A percentile compares a stretch with the other conserved stretches of the same genome.
Conservation (phyloP, 2,888 invertebrate species). For the Hedychridium roseum region DNA sequence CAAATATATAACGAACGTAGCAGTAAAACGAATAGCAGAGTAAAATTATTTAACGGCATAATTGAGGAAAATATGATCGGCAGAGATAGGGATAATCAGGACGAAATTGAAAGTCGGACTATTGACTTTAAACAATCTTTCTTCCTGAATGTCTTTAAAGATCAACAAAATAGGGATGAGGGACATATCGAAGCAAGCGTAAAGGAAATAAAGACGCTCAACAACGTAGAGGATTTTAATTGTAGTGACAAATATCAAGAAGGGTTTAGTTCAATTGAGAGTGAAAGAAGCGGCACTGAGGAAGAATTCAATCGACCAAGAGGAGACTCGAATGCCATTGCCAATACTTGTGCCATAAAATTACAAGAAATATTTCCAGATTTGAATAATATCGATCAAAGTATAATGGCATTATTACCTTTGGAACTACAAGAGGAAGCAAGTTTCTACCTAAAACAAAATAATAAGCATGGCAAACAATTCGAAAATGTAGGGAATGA, state of each 20-base stretch:
- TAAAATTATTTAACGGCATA: not conserved
- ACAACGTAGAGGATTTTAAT: conserved; percentile 3
- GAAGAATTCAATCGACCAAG: not conserved
- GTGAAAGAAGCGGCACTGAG: not conserved
- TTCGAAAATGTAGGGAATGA: conserved; percentile 10
- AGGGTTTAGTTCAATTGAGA: not conserved
- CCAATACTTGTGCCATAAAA: not conserved
- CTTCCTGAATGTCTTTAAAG: conserved; percentile 54
- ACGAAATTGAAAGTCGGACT: too few relatives aligned
- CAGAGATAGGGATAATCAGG: too few relatives aligned
- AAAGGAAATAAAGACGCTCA: not conserved
- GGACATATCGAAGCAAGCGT: not conserved
- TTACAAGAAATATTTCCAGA: conserved; percentile 64
- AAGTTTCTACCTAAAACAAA: conserved; percentile 37
- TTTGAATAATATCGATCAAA: conserved; percentile 59
- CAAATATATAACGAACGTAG: conserved; percentile 19
- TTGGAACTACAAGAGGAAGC: conserved; percentile 57
- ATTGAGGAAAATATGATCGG: too few relatives aligned
- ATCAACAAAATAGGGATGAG: conserved; percentile 16
- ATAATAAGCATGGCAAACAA: conserved; percentile 14
- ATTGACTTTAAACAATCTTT: conserved; percentile 55
- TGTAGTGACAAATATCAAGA: not conserved
- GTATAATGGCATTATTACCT: conserved; percentile 60
- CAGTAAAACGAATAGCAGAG: conserved; percentile 13
- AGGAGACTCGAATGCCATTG: not conserved